Evolutionary conservation across 1,140 invertebrate genomes (phyloP).

Genomic region (Harpegnathos saltator): DNA sequence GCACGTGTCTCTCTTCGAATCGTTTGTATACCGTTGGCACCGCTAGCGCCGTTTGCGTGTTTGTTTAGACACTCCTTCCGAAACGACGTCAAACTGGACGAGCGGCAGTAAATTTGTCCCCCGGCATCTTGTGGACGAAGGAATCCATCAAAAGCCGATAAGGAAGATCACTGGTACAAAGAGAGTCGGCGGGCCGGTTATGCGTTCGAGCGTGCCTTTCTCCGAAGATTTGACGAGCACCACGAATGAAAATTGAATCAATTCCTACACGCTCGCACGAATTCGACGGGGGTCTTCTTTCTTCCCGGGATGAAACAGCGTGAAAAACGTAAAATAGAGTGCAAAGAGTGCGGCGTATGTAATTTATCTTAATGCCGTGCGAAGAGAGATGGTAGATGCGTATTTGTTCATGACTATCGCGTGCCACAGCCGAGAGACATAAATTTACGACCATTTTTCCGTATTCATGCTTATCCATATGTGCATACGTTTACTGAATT

Average conservation of each 20-base stretch:
- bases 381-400: neutral
- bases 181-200: neutral
- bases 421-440: neutral
- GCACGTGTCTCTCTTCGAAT: conserved; percentile 65
- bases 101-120: neutral
- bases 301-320: neutral
- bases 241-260: too few relatives aligned
- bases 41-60: conserved; percentile 39
- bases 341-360: neutral
- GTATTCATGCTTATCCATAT: conserved; percentile 6
- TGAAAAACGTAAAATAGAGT: too few relatives aligned
- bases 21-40: conserved; percentile 64
- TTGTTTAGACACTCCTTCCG: conserved; percentile 18
- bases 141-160: neutral
- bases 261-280: too few relatives aligned
- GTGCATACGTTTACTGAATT: conserved; percentile 29
- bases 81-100: conserved; percentile 20
- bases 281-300: too few relatives aligned
- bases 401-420: conserved; percentile 34
- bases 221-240: too few relatives aligned
- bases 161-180: neutral
- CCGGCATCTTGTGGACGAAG: neutral
- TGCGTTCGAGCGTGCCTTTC: too few relatives aligned
- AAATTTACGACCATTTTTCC: conserved; percentile 17
- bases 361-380: conserved; percentile 22